Conservation (phyloP, 2,797 vertebrate species). For the Enteromius mattozi region DNA sequence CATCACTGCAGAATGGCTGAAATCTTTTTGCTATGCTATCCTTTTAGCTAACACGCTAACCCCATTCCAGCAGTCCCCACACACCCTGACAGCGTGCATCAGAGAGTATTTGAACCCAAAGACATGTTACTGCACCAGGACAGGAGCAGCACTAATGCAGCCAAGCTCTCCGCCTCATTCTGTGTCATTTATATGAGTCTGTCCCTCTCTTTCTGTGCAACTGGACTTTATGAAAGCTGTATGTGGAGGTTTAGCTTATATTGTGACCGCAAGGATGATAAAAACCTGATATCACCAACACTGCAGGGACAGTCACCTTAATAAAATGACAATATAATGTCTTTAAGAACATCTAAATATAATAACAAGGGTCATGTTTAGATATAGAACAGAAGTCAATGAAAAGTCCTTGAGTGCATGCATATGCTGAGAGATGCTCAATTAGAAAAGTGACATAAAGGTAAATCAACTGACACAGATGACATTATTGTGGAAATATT, state of each 20-base stretch:
- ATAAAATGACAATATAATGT: background rate
- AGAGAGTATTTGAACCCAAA: conserved; percentile 59
- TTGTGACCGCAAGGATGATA: background rate
- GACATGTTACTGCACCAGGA: conserved; percentile 38
- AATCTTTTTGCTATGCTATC: conserved; percentile 34
- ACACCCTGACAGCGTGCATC: conserved; percentile 17
- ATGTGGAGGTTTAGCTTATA: background rate
- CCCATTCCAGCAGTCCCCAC: conserved; percentile 58
- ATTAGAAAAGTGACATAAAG: background rate
- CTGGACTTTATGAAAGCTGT: background rate
- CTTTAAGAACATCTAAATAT: background rate
- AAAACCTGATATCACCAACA: conserved; percentile 2
- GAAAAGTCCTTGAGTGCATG: background rate
- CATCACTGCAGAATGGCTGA: conserved; percentile 44
- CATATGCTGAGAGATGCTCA: background rate
- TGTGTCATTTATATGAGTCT: background rate
- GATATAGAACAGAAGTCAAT: background rate
- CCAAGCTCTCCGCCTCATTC: conserved; percentile 46
- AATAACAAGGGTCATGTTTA: background rate
- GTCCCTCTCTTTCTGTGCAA: background rate
- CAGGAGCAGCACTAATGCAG: conserved; percentile 59
- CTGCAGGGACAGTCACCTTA: background rate
- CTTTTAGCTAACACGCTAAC: conserved; percentile 38
- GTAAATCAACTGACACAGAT: conserved; percentile 10
- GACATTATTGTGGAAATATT: background rate